These are phyloP conservation scores for Cuculus canorus DNA, from an alignment of 2,797 vertebrate species.

Conservation along the genomic window DNA sequence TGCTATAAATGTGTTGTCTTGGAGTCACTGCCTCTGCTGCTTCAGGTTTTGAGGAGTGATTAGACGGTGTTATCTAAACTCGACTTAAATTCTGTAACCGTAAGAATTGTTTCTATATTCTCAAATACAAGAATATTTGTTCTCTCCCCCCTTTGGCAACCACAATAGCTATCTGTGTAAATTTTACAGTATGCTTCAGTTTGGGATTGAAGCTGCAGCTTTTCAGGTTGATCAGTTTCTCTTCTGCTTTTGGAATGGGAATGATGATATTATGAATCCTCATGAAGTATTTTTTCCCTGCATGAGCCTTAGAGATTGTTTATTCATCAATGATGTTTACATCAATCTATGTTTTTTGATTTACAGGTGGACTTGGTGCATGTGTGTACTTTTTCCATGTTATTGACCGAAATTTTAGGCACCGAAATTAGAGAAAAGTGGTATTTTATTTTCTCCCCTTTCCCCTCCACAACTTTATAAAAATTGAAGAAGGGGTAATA, in stretches of 20 bases:
- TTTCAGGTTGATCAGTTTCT: not conserved
- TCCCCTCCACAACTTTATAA: too few relatives aligned
- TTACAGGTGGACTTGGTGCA: not conserved
- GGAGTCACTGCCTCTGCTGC: not conserved
- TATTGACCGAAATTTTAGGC: not conserved
- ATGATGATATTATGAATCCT: not conserved
- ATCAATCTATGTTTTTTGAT: not conserved
- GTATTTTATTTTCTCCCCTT: not conserved
- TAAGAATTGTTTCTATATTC: not conserved
- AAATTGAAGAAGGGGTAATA: not conserved
- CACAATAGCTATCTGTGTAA: not conserved
- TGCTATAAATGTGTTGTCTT: not conserved
- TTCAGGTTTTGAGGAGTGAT: not conserved
- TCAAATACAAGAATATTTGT: not conserved
- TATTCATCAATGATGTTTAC: not conserved
- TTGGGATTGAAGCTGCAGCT: not conserved
- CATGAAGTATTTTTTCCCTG: not conserved
- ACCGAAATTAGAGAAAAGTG: not conserved
- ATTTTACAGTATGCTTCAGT: not conserved
- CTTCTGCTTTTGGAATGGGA: not conserved
- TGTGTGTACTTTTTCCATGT: not conserved
- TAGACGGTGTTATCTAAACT: not conserved
- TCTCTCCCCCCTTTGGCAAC: not conserved
- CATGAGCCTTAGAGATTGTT: not conserved
- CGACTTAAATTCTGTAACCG: not conserved